Evolutionary conservation across 2,113 vertebrate genomes (phyloP).

Genomic region (Vulpes vulpes): DNA sequence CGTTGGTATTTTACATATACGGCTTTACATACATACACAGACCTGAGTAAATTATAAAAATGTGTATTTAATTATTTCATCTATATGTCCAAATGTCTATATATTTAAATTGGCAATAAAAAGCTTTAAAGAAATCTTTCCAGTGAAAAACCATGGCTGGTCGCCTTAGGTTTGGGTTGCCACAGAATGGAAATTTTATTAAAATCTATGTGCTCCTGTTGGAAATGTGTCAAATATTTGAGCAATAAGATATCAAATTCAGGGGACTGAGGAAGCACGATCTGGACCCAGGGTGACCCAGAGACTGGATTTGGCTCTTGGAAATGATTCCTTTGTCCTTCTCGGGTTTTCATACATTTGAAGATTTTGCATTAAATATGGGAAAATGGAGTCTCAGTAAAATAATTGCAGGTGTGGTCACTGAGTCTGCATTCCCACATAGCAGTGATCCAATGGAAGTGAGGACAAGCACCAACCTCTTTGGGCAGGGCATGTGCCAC

Average conservation of each 20-base stretch:
- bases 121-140: neutral
- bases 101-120: neutral
- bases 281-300: neutral
- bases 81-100: neutral
- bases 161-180: neutral
- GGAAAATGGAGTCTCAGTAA: neutral
- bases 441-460: no score
- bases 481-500: fast-evolving
- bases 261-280: fast-evolving
- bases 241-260: no score
- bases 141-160: neutral
- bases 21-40: neutral
- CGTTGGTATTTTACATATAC: no score
- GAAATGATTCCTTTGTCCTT: neutral
- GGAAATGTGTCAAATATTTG: neutral
- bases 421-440: neutral
- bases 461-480: neutral
- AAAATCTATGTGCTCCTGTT: fast-evolving
- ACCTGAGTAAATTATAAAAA: neutral
- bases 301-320: neutral
- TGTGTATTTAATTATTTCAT: no score
- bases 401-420: neutral
- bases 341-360: neutral
- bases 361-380: neutral
- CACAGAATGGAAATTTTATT: neutral